phyloP scores from a whole-genome alignment of 2,888 invertebrate genomes.

The Brenthis ino region DNA sequence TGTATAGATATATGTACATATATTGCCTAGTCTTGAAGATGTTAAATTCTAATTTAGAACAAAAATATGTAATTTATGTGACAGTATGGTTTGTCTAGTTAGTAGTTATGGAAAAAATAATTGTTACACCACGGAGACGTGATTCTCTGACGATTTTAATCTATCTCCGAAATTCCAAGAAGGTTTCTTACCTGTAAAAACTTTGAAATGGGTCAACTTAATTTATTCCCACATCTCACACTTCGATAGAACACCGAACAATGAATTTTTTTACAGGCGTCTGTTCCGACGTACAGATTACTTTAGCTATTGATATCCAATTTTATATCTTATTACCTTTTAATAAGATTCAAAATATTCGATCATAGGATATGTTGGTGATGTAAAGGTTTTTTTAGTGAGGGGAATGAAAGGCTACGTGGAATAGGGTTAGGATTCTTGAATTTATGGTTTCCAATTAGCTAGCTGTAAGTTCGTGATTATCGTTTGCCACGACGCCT shows the following conservation, averaged over 20 bases:
- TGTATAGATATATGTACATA: no score
- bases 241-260: conserved; percentile 60
- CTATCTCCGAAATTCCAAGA: conserved; percentile 50
- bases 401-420: conserved; percentile 27
- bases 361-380: neutral
- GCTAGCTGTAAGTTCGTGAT: conserved; percentile 24
- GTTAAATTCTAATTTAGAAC: no score
- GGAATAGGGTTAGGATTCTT: conserved; percentile 33
- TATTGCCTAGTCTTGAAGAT: no score
- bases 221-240: conserved; percentile 69
- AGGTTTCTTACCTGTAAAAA: conserved; percentile 55
- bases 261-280: conserved; percentile 48
- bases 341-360: conserved; percentile 14
- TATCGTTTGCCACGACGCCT: conserved; percentile 4
- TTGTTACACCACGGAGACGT: conserved; percentile 18
- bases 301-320: conserved; percentile 22
- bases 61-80: neutral
- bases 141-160: conserved; percentile 28
- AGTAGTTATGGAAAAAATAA: conserved; percentile 15
- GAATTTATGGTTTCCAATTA: conserved; percentile 37
- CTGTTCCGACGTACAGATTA: conserved; percentile 42
- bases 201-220: conserved; percentile 60
- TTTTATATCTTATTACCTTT: neutral
- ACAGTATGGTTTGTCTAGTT: conserved; percentile 15
- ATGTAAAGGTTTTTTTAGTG: conserved; percentile 27